Evolutionary conservation across 2,113 vertebrate genomes (phyloP).

Genomic region (Periophthalmus modestus): DNA sequence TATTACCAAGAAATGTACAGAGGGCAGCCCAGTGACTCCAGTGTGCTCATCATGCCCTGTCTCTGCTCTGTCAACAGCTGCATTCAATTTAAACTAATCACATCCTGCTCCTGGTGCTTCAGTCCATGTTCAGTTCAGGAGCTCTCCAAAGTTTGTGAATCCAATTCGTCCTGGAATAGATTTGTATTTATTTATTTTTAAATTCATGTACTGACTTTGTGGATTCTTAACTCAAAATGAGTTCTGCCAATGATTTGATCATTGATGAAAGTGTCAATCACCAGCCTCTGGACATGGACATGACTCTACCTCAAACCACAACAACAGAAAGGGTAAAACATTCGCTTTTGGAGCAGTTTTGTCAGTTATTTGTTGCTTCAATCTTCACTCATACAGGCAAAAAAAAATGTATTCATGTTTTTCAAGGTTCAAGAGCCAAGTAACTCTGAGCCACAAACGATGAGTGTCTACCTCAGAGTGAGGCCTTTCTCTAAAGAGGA

Average conservation of each 20-base stretch:
- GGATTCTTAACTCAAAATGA: conserved; percentile 35
- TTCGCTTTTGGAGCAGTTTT: not conserved
- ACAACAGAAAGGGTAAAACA: conserved; percentile 38
- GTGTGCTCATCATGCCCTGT: not conserved
- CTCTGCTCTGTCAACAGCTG: conserved; percentile 38
- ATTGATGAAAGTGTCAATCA: conserved; percentile 22
- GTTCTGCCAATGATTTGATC: conserved; percentile 32
- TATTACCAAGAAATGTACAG: not conserved
- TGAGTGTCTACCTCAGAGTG: conserved; percentile 85
- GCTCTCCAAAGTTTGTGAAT: not conserved
- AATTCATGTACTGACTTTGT: not conserved
- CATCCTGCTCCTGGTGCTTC: not conserved
- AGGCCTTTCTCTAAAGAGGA: conserved; percentile 83
- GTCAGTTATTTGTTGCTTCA: not conserved
- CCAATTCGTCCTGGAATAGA: too few species aligned
- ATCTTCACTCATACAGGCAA: not conserved
- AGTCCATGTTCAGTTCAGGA: not conserved
- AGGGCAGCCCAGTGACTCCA: not conserved
- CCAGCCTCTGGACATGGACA: conserved; percentile 61
- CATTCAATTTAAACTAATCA: conserved; percentile 42
- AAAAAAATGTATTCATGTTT: not conserved
- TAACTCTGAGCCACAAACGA: conserved; percentile 65
- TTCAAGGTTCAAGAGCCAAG: conserved; percentile 48
- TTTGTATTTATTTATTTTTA: too few species aligned
- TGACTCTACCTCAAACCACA: conserved; percentile 36